Conservation (phyloP, 1,140 invertebrate genomes). For the Aphidius ervi region DNA sequence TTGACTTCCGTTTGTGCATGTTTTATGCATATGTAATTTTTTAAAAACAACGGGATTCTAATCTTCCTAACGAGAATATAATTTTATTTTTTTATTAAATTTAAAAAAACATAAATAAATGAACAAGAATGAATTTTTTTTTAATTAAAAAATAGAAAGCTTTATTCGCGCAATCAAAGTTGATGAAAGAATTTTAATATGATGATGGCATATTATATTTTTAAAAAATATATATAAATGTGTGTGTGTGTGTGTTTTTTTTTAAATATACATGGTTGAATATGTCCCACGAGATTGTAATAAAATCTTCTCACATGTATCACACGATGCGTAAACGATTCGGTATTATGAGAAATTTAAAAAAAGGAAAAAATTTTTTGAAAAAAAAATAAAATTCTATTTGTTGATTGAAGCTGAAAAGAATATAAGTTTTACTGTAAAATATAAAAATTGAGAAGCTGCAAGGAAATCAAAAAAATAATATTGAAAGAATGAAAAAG, state of each 20-base stretch:
- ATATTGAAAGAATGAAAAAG: constrained; percentile 5
- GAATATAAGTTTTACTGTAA: no score
- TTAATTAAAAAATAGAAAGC: no score
- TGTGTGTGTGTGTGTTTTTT: not conserved
- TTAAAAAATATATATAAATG: no score
- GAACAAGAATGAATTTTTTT: no score
- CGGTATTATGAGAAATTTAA: not conserved
- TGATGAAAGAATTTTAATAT: no score
- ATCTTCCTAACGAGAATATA: no score
- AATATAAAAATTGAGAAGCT: constrained; percentile 8
- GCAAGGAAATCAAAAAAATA: not conserved
- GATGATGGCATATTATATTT: no score
- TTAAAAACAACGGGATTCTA: not conserved
- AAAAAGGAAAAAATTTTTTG: not conserved
- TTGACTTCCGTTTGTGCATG: no score
- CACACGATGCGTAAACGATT: constrained; percentile 19
- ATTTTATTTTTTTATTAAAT: no score
- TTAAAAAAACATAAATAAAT: no score
- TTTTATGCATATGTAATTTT: not conserved
- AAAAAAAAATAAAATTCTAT: no score
- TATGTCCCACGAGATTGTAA: constrained; percentile 16
- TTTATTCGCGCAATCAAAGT: no score
- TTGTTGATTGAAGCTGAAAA: constrained; percentile 6
- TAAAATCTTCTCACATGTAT: constrained; percentile 18
- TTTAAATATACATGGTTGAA: not conserved